phyloP scores from a whole-genome alignment of 2,113 vertebrate genomes.

The Oryzias melastigma region DNA sequence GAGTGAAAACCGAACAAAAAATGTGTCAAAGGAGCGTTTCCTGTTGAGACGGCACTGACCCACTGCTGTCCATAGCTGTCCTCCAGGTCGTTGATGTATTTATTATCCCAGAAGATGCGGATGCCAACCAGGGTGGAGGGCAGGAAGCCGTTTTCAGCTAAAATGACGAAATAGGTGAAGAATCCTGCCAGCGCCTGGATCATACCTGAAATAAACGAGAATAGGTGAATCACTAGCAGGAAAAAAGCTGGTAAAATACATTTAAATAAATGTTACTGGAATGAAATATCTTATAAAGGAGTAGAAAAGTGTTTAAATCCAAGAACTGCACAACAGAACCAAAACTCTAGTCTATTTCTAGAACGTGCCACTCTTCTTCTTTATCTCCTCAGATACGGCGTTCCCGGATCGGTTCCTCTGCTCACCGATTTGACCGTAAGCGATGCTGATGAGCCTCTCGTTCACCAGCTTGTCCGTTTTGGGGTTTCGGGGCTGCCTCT shows the following conservation, averaged over 20 bases:
- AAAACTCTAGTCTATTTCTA: constrained; percentile 50
- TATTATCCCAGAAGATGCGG: constrained; percentile 90
- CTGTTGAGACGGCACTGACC: constrained; percentile 70
- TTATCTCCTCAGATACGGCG: constrained; percentile 36
- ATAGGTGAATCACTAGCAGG: not conserved
- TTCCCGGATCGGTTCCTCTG: too few relatives aligned
- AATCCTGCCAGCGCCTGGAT: constrained; percentile 93
- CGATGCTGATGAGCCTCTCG: constrained; percentile 92
- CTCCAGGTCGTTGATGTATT: constrained; percentile 86
- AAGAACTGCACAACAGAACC: constrained; percentile 8
- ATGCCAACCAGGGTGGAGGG: constrained; percentile 86
- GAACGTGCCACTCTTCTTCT: constrained; percentile 13
- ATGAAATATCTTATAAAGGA: too few relatives aligned
- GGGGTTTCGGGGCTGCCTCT: constrained; percentile 90
- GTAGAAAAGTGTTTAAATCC: not conserved
- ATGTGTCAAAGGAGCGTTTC: not conserved
- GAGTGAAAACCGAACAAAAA: not conserved
- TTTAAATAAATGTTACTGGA: too few relatives aligned
- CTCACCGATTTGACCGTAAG: constrained; percentile 90
- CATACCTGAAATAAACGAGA: constrained; percentile 76
- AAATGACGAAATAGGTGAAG: constrained; percentile 95
- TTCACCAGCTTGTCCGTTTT: constrained; percentile 94
- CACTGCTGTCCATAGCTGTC: constrained; percentile 91
- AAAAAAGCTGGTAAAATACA: not conserved
- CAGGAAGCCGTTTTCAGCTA: constrained; percentile 94